These are phyloP conservation scores for Heteromormyrus szaboi DNA, from an alignment of 2,797 vertebrate genomes.

Conservation along the genomic window DNA sequence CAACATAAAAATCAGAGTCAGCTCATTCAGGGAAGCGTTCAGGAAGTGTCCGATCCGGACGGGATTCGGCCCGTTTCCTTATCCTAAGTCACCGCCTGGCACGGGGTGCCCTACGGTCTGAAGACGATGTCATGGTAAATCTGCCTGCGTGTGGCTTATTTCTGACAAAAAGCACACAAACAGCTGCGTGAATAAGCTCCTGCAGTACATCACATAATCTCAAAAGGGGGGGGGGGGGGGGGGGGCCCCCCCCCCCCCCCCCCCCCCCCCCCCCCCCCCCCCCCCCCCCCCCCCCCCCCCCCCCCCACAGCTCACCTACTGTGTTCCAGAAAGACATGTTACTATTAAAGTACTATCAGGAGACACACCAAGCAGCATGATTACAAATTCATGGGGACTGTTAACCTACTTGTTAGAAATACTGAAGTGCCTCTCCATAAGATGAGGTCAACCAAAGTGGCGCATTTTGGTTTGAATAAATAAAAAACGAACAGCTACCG, in stretches of 20 bases:
- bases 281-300: too few species aligned
- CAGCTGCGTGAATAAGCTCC: neutral
- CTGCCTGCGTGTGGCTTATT: neutral
- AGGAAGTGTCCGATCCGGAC: constrained; percentile 44
- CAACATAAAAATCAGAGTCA: neutral
- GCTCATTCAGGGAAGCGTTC: constrained; percentile 44
- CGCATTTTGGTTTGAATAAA: neutral
- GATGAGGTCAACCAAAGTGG: neutral
- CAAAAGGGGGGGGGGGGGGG: neutral
- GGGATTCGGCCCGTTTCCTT: constrained; percentile 36
- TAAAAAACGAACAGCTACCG: neutral
- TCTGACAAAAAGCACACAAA: neutral
- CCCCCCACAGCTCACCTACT: too few species aligned
- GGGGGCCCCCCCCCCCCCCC: too few species aligned
- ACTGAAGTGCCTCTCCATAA: neutral
- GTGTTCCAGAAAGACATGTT: neutral
- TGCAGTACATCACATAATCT: neutral
- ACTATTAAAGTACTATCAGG: too few species aligned
- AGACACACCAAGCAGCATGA: neutral
- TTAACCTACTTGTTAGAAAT: neutral
- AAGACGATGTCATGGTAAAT: neutral
- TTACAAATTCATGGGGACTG: neutral
- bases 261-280: too few species aligned
- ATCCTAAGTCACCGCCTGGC: neutral
- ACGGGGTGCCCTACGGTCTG: neutral